phyloP scores from a whole-genome alignment of 2,888 invertebrate genomes.

The Macrophya alboannulata region DNA sequence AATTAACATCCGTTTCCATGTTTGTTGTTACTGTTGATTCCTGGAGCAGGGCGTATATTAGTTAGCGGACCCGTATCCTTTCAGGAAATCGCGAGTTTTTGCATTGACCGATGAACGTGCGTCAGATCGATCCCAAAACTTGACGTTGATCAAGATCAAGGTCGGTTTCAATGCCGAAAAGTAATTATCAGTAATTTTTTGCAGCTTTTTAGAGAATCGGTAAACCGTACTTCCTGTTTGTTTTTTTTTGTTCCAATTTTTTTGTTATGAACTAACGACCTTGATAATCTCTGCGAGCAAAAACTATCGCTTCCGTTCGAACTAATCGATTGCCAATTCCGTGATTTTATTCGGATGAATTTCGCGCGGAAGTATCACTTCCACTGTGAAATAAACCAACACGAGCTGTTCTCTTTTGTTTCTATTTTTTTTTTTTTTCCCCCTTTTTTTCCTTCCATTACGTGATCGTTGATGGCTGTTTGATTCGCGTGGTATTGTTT shows the following conservation, averaged over 20 bases:
- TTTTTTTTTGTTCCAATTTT: not conserved
- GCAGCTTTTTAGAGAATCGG: not conserved
- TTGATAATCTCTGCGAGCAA: not conserved
- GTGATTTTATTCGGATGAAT: not conserved
- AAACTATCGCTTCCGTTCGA: not conserved
- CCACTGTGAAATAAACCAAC: not conserved
- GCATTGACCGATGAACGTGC: not conserved
- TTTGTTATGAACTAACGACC: not conserved
- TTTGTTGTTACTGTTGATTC: conserved; percentile 12
- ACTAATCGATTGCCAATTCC: not conserved
- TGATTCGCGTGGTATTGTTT: not conserved
- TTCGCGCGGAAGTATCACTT: conserved; percentile 7
- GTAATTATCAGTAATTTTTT: not conserved
- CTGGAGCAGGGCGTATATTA: not conserved
- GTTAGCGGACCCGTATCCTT: not conserved
- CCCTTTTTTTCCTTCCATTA: not conserved
- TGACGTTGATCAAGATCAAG: not conserved
- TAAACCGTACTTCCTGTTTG: not conserved
- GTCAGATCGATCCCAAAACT: not conserved
- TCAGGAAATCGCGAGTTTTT: not conserved
- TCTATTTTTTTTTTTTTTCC: not conserved
- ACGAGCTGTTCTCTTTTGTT: not conserved
- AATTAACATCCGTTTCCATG: conserved; percentile 49
- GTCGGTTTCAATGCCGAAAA: not conserved
- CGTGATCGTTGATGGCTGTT: not conserved